A percentile compares a stretch with the other conserved stretches of the same genome.
Conservation (phyloP, 2,888 invertebrate species). For the Brachypterus glaber region DNA sequence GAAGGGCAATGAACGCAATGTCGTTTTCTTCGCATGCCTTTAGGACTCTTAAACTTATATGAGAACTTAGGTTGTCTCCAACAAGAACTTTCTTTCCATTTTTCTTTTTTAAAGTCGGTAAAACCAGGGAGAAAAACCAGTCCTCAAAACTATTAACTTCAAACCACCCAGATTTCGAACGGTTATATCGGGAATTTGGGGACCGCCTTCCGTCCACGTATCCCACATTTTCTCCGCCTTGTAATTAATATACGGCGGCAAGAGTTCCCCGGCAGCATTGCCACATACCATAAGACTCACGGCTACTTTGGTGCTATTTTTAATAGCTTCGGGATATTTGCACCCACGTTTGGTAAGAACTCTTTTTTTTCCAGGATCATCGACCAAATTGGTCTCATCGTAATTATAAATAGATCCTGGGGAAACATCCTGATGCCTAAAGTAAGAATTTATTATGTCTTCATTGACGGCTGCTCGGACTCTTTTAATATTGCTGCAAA, state of each 20-base stretch:
- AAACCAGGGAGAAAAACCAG: no score
- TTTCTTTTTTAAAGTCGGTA: no score
- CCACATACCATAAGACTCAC: constrained; percentile 25
- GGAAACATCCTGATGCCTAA: constrained; percentile 5
- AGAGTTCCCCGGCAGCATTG: constrained; percentile 23
- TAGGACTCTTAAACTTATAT: no score
- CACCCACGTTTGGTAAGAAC: constrained; percentile 15
- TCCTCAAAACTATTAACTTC: constrained; percentile 19
- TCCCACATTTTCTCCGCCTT: constrained; percentile 17
- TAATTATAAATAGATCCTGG: constrained; percentile 9
- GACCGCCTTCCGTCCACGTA: constrained; percentile 17
- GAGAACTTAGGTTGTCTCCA: no score
- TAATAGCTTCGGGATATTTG: constrained; percentile 26
- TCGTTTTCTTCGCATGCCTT: no score
- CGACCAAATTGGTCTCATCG: constrained; percentile 26
- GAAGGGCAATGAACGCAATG: constrained; percentile 9
- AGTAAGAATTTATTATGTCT: constrained; percentile 10
- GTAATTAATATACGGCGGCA: constrained; percentile 23
- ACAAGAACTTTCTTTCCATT: no score
- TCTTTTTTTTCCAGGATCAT: constrained; percentile 26
- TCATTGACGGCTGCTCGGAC: constrained; percentile 7
- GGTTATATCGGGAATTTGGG: constrained; percentile 15
- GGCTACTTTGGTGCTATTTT: constrained; percentile 25
- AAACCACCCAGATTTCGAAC: constrained; percentile 18
- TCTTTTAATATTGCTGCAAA: constrained; percentile 10